Base-by-base conservation (phyloP, 2,888 invertebrate species). In the Iphiclides podalirius region DNA sequence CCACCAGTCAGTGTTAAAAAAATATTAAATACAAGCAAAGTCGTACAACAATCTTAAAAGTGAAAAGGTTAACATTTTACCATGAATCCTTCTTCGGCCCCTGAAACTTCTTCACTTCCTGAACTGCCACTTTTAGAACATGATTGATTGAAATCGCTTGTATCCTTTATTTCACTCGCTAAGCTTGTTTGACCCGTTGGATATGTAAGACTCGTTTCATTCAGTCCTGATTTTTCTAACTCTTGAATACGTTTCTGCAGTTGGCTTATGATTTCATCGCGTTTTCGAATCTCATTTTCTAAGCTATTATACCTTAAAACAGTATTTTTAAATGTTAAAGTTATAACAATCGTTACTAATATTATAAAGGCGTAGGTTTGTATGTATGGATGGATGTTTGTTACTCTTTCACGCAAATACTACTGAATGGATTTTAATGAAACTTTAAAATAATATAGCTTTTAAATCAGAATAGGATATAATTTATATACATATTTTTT, bases 231-330 rank as follows among this genome's bases (percentile, higher is more conserved):
- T n/a, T 72, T 79, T 69, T 94, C 93, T 59, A 94, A 70, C 68
- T 94, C 92, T 72, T 91, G 90, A 63, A 94, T 94, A 64, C 94
- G 89, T 60, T 90, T 89, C 72, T 94, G 94, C 33, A 96, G 89
- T 70, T 95, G 93, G 43, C 90, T 91, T 63, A 96, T 96, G 52
- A 96, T 93, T 67, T 94, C 94, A 70, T 96, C 96, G 28, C 95
- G 90, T 64, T 92, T 93, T 23, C 92, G 89, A n/a, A 96, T 93
- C 79, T 96, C 96, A 53, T 93, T 90, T 77, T 96, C 95, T 72
- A 96, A 85, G 56, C 91, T 93, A 52, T 92, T 91, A 70, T 95
- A 94, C 50, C 94, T 89, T 56, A 50, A 67, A 15, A 4, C 3
- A 28, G 13, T 20, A 11, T 9, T 31, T 20, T 20, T 20, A 20